Percentiles rank a stretch among this genome's conserved stretches.
These are phyloP conservation scores for Megamerina dolium DNA, from an alignment of 2,888 invertebrate genomes.

Conservation along the genomic window DNA sequence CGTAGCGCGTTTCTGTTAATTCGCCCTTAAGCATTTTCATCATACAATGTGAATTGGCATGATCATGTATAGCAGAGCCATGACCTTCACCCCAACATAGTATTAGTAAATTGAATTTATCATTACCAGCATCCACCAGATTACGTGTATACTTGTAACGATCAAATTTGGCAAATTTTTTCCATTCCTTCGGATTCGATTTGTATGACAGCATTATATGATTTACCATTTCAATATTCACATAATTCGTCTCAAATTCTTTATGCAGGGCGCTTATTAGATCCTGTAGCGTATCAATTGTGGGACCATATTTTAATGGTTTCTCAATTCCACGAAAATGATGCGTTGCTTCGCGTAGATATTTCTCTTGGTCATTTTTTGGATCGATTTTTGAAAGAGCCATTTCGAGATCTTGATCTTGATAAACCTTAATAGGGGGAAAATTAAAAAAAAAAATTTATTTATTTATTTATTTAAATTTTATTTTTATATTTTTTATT, in stretches of 20 bases:
- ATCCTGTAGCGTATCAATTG: conserved; percentile 54
- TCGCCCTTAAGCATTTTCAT: conserved; percentile 88
- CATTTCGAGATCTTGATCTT: conserved; percentile 37
- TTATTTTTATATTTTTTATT: neutral
- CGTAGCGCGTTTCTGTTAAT: conserved; percentile 66
- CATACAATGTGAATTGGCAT: conserved; percentile 93
- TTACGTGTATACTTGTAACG: conserved; percentile 89
- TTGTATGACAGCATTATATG: conserved; percentile 72
- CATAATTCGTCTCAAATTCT: conserved; percentile 72
- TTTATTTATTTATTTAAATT: neutral
- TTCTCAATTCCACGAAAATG: conserved; percentile 47
- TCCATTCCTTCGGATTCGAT: conserved; percentile 87
- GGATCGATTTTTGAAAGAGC: conserved; percentile 37
- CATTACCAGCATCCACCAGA: conserved; percentile 92
- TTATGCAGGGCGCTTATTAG: conserved; percentile 64
- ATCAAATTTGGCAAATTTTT: conserved; percentile 90
- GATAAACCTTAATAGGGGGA: conserved; percentile 32
- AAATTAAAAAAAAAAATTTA: conserved; percentile 6
- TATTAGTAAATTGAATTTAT: conserved; percentile 94
- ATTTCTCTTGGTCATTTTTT: conserved; percentile 39
- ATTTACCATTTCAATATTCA: conserved; percentile 87
- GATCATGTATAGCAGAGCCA: conserved; percentile 93
- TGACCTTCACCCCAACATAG: conserved; percentile 98
- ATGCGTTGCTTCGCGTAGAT: conserved; percentile 42
- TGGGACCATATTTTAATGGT: conserved; percentile 44